A percentile compares a stretch with the other conserved stretches of the same genome.
These are phyloP conservation scores for Climacteris rufus DNA, from an alignment of 2,113 vertebrate genomes.

Conservation along the genomic window DNA sequence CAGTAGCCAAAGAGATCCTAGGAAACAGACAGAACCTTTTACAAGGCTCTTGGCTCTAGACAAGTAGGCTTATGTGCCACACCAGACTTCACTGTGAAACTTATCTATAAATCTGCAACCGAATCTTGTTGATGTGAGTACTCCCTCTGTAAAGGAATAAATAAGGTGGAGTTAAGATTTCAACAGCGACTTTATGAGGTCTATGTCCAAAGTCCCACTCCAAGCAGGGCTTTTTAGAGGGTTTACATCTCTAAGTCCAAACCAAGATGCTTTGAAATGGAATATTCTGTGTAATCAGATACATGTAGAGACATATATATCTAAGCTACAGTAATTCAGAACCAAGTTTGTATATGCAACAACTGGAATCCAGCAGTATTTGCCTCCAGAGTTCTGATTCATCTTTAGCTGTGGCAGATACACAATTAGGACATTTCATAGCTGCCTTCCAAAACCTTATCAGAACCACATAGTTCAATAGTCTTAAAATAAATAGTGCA, in stretches of 20 bases:
- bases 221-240: not conserved
- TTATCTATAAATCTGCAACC: not conserved
- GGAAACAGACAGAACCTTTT: not conserved
- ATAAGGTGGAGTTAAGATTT: not conserved
- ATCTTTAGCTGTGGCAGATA: not conserved
- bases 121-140: not conserved
- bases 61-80: not conserved
- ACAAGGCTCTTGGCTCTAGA: not conserved
- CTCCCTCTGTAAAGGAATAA: not conserved
- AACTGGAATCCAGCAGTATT: not conserved
- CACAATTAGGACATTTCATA: not conserved
- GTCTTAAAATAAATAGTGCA: slow-evolving; percentile 44
- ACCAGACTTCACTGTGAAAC: not conserved
- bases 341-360: not conserved
- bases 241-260: not conserved
- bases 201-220: not conserved
- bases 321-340: not conserved
- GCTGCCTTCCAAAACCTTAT: slow-evolving; percentile 26
- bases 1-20: not conserved
- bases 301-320: not conserved
- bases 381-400: not conserved
- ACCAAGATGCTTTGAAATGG: not conserved
- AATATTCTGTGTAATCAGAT: not conserved
- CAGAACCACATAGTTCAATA: not conserved
- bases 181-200: not conserved